Evolutionary conservation across 1,140 invertebrate species (phyloP).

Genomic region (Condylostylus longicornis): DNA sequence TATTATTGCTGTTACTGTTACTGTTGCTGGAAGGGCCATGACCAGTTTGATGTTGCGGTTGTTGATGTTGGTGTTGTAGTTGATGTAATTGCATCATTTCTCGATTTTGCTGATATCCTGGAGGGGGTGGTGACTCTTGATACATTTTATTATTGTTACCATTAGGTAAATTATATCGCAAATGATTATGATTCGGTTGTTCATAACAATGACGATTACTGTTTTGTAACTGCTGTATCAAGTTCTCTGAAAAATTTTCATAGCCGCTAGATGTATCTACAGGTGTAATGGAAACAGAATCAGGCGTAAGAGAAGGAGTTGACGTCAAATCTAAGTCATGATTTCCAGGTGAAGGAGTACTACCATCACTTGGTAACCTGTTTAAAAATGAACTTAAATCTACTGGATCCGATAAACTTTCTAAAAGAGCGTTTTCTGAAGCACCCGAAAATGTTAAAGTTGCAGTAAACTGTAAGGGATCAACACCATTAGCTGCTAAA

Average conservation of each 20-base stretch:
- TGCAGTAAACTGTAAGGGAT: conserved; percentile 65
- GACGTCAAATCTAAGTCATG: conserved; percentile 36
- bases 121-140: conserved; percentile 28
- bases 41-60: too few species aligned
- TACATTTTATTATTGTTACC: conserved; percentile 31
- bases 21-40: conserved; percentile 11
- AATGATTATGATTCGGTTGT: conserved; percentile 15
- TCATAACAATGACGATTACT: conserved; percentile 9
- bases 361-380: conserved; percentile 42
- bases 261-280: conserved; percentile 41
- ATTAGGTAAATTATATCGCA: conserved; percentile 22
- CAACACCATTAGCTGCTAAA: conserved; percentile 51
- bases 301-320: conserved; percentile 45
- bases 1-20: conserved; percentile 13
- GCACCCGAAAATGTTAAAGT: conserved; percentile 61
- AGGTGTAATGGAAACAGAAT: conserved; percentile 43
- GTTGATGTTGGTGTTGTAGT: conserved; percentile 44
- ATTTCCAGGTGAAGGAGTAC: conserved; percentile 30
- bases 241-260: conserved; percentile 24
- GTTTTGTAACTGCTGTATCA: conserved; percentile 11
- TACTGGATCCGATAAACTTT: conserved; percentile 54
- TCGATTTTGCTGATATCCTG: conserved; percentile 21
- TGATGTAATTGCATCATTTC: conserved; percentile 41
- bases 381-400: conserved; percentile 57
- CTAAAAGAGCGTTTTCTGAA: conserved; percentile 55